Percentiles rank a stretch among this genome's conserved stretches.
phyloP scores from a whole-genome alignment of 2,888 invertebrate species.

The Augochlorella aurata region DNA sequence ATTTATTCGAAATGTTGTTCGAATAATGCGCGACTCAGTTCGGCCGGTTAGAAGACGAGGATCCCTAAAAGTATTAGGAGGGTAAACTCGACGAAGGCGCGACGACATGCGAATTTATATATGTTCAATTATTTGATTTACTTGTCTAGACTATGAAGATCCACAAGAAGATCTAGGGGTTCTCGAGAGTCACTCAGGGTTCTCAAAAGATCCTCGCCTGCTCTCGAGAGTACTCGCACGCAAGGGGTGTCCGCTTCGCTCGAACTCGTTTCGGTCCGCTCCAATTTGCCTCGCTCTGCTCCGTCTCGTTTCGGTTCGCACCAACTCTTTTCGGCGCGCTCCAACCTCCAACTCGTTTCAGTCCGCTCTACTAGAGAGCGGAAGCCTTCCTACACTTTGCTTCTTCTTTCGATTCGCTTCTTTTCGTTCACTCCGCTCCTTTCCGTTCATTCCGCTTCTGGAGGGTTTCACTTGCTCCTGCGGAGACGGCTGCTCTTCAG shows the following conservation, averaged over 20 bases:
- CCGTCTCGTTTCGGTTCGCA: not conserved
- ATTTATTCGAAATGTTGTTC: too few species aligned
- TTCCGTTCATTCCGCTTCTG: too few species aligned
- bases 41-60: too few species aligned
- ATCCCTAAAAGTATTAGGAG: too few species aligned
- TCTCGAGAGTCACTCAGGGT: not conserved
- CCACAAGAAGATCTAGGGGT: conserved; percentile 11
- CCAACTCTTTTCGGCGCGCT: not conserved
- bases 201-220: conserved; percentile 10
- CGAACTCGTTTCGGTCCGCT: conserved; percentile 1
- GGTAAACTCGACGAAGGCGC: not conserved
- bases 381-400: not conserved
- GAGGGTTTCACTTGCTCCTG: not conserved
- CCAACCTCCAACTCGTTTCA: not conserved
- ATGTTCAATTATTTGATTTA: conserved; percentile 9
- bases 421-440: not conserved
- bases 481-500: not conserved
- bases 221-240: conserved; percentile 6
- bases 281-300: conserved; percentile 1
- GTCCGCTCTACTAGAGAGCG: not conserved
- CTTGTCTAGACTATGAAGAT: conserved; percentile 7
- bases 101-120: not conserved
- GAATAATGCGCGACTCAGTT: too few species aligned
- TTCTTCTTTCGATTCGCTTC: not conserved
- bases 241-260: not conserved